Percentiles rank a stretch among this genome's conserved stretches.
phyloP scores from a whole-genome alignment of 2,888 invertebrate species.

The Erebia epiphron region DNA sequence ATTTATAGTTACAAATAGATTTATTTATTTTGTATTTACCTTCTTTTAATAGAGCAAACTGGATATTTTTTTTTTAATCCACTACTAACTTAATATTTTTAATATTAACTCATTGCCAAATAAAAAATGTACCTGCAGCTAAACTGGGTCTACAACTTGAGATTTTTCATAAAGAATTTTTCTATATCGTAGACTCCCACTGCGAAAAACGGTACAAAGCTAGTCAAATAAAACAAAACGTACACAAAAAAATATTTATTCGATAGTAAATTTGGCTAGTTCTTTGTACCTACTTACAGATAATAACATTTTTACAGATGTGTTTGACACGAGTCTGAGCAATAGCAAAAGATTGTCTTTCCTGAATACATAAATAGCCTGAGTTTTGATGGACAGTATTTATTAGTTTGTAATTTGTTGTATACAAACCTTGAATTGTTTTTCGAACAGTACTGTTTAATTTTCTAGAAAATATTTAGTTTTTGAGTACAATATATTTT shows the following conservation, averaged over 20 bases:
- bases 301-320: slow-evolving; percentile 23
- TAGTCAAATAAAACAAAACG: slow-evolving; percentile 31
- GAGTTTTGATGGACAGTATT: background rate
- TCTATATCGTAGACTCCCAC: too few relatives aligned
- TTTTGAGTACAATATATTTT: background rate
- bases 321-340: slow-evolving; percentile 26
- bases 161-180: too few relatives aligned
- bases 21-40: too few relatives aligned
- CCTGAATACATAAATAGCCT: background rate
- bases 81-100: too few relatives aligned
- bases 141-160: too few relatives aligned
- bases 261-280: slow-evolving; percentile 61
- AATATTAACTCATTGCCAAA: too few relatives aligned
- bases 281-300: slow-evolving; percentile 56
- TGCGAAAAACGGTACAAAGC: too few relatives aligned
- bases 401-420: background rate
- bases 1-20: too few relatives aligned
- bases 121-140: too few relatives aligned
- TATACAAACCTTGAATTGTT: background rate
- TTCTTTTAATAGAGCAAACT: too few relatives aligned
- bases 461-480: background rate
- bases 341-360: background rate
- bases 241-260: slow-evolving; percentile 53
- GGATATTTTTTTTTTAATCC: too few relatives aligned
- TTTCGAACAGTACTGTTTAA: background rate